Evolutionary conservation across 2,888 invertebrate genomes (phyloP).

Genomic region (Drosophila kanekoi): DNA sequence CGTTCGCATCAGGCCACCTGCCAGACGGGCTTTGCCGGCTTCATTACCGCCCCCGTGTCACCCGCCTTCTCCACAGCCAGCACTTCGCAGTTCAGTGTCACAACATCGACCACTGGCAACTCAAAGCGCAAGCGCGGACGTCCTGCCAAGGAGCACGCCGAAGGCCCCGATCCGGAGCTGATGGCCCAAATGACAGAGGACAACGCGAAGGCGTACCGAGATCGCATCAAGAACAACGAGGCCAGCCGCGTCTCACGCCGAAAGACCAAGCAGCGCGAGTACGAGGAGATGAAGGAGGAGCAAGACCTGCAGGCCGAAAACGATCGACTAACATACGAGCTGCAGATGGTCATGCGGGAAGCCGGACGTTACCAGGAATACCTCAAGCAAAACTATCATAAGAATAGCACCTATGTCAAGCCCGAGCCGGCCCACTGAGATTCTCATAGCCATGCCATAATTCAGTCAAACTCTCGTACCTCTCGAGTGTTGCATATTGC

Average conservation of each 20-base stretch:
- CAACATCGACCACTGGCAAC: conserved; percentile 10
- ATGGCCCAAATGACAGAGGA: conserved; percentile 66
- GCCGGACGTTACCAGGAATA: conserved; percentile 1
- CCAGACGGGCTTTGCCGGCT: conserved; percentile 52
- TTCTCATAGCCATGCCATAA: conserved; percentile 64
- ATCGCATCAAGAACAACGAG: conserved; percentile 83
- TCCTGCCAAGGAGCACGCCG: conserved; percentile 83
- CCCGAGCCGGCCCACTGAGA: conserved; percentile 55
- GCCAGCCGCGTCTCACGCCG: conserved; percentile 82
- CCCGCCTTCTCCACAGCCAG: conserved; percentile 72
- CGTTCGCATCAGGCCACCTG: conserved; percentile 49
- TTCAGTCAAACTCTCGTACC: conserved; percentile 56
- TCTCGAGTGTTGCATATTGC: conserved; percentile 63
- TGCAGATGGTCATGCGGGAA: conserved; percentile 2
- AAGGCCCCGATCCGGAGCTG: conserved; percentile 74
- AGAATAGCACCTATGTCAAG: conserved; percentile 61
- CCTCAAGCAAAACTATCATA: conserved; percentile 31
- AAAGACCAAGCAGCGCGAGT: conserved; percentile 82
- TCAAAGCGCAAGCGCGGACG: conserved; percentile 79
- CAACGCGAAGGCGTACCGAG: conserved; percentile 74
- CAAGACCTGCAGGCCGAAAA: conserved; percentile 38
- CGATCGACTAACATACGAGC: conserved; percentile 12
- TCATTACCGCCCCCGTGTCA: conserved; percentile 68
- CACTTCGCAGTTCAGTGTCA: conserved; percentile 56
- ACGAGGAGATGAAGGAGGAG: conserved; percentile 64